phyloP scores from a whole-genome alignment of 2,797 vertebrate genomes.

The Labeo calbasu region DNA sequence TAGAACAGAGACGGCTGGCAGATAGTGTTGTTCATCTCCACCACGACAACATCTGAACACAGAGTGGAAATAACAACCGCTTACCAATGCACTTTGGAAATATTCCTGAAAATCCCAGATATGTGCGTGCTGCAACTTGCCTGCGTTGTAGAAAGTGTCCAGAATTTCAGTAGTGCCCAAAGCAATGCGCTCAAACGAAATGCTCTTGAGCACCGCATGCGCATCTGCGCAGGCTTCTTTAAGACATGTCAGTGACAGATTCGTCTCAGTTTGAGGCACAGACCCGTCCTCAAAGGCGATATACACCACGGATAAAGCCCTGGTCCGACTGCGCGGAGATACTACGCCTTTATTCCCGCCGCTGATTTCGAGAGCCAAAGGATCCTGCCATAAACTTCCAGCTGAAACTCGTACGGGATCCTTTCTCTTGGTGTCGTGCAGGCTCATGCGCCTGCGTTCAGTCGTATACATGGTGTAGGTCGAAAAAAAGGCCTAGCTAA shows the following conservation, averaged over 20 bases:
- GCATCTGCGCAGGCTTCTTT: constrained; percentile 81
- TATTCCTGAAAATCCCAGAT: background rate
- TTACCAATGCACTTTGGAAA: background rate
- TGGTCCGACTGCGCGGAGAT: constrained; percentile 72
- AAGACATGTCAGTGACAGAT: constrained; percentile 80
- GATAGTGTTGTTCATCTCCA: constrained; percentile 86
- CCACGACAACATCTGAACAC: constrained; percentile 86
- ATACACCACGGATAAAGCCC: constrained; percentile 79
- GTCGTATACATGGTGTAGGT: constrained; percentile 74
- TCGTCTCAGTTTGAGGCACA: constrained; percentile 72
- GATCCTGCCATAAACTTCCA: constrained; percentile 88
- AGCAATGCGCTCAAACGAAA: constrained; percentile 79
- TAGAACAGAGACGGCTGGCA: constrained; percentile 91
- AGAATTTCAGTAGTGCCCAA: constrained; percentile 80
- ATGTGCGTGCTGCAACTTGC: constrained; percentile 77
- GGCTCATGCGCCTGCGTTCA: constrained; percentile 81
- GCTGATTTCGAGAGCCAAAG: constrained; percentile 76
- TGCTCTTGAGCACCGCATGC: constrained; percentile 71
- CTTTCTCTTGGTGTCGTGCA: constrained; percentile 71
- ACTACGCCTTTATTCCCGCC: constrained; percentile 57
- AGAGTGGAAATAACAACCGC: background rate
- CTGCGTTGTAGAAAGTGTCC: constrained; percentile 90
- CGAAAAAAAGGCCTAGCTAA: background rate
- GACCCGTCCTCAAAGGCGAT: constrained; percentile 76
- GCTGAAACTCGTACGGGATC: constrained; percentile 74